Conservation (phyloP, 2,113 vertebrate species). For the Garra rufa region DNA sequence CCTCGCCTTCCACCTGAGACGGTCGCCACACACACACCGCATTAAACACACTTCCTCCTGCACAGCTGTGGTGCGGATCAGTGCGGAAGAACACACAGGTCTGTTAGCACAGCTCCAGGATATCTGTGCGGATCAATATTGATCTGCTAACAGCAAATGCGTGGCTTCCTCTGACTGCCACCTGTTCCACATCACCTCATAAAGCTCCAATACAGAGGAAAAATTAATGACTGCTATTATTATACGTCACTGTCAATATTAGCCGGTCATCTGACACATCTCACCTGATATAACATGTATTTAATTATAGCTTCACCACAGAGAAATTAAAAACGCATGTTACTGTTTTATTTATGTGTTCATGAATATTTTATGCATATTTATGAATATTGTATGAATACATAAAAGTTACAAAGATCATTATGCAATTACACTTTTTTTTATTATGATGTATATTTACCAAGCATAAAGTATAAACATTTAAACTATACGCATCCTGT, state of each 20-base stretch:
- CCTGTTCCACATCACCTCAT: slow-evolving; percentile 72
- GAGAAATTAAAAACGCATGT: not conserved
- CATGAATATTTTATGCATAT: not conserved
- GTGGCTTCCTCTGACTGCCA: slow-evolving; percentile 68
- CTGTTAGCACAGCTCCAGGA: slow-evolving; percentile 37
- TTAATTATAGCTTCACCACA: not conserved
- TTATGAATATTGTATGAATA: not conserved
- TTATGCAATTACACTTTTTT: too few relatives aligned
- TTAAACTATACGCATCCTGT: too few relatives aligned
- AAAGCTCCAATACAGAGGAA: too few relatives aligned
- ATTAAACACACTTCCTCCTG: slow-evolving; percentile 28
- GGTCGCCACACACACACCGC: slow-evolving; percentile 7
- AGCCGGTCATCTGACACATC: not conserved
- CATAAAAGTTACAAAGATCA: not conserved
- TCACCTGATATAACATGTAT: not conserved
- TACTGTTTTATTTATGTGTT: too few relatives aligned
- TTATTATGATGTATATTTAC: too few relatives aligned
- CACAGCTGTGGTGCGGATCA: slow-evolving; percentile 28
- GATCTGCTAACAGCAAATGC: slow-evolving; percentile 77
- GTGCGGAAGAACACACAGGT: slow-evolving; percentile 3
- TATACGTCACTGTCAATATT: not conserved
- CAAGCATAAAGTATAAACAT: too few relatives aligned
- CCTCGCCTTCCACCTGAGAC: slow-evolving; percentile 22
- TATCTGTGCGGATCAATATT: slow-evolving; percentile 72
- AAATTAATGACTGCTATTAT: not conserved